A percentile compares a stretch with the other conserved stretches of the same genome.
phyloP scores from a whole-genome alignment of 2,113 vertebrate genomes.

The Microtus pennsylvanicus region DNA sequence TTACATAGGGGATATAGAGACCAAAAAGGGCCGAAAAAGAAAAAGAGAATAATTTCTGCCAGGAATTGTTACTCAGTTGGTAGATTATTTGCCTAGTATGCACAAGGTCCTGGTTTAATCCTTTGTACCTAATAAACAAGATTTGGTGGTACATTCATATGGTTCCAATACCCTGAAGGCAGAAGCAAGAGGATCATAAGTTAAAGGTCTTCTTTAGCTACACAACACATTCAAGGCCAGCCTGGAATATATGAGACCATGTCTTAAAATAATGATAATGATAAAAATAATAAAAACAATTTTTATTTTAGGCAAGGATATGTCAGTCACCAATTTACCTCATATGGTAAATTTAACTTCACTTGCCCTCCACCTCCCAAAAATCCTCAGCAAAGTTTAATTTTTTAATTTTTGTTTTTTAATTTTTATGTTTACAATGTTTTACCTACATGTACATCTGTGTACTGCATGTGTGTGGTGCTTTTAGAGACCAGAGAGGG shows the following conservation, averaged over 20 bases:
- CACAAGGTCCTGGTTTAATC: no score
- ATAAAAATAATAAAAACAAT: not conserved
- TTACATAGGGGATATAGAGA: no score
- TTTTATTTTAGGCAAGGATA: slow-evolving; percentile 22
- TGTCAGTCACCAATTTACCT: slow-evolving; percentile 2
- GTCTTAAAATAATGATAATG: not conserved
- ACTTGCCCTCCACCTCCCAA: not conserved
- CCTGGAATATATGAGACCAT: not conserved
- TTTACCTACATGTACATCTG: no score
- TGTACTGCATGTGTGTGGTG: no score
- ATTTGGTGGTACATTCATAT: not conserved
- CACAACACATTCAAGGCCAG: not conserved
- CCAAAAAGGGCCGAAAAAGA: no score
- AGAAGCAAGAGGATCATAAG: not conserved
- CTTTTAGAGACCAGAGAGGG: no score
- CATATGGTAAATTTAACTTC: not conserved
- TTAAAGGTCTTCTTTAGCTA: not conserved
- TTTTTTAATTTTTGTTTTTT: not conserved
- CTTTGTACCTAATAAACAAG: no score
- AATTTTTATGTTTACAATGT: not conserved
- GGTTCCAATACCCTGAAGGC: not conserved
- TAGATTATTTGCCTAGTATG: no score
- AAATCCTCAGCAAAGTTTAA: not conserved
- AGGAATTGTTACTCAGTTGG: no score
- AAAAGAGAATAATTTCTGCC: no score